These are phyloP conservation scores for Platygyra sinensis DNA, from an alignment of 64 coral and sea anemone species.

Conservation along the genomic window DNA sequence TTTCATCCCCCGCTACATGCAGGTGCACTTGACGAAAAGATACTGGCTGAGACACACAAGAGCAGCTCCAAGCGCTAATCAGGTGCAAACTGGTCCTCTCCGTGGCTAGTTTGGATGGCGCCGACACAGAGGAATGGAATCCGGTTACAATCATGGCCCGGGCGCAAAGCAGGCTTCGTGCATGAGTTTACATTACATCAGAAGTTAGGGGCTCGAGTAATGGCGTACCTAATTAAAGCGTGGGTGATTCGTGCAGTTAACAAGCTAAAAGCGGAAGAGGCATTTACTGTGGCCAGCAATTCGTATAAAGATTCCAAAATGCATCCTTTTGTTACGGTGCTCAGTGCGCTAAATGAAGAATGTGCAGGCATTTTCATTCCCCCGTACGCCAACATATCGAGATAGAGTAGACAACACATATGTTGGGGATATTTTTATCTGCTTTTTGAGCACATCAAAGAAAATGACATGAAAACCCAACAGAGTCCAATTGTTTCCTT, in stretches of 20 bases:
- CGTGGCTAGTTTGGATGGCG: slow-evolving; percentile 42
- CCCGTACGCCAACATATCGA: neutral
- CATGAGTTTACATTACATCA: slow-evolving; percentile 70
- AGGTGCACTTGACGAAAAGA: slow-evolving; percentile 43
- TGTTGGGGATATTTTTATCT: neutral
- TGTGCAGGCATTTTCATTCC: neutral
- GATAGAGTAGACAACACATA: neutral
- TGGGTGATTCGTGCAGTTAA: slow-evolving; percentile 58
- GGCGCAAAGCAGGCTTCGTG: slow-evolving; percentile 38
- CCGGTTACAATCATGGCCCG: slow-evolving; percentile 41
- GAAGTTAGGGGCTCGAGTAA: slow-evolving; percentile 60
- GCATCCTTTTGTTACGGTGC: slow-evolving; percentile 45
- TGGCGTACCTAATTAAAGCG: slow-evolving; percentile 63
- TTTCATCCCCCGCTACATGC: neutral
- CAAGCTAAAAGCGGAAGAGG: slow-evolving; percentile 29
- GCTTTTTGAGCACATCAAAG: neutral
- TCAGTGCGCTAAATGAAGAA: neutral
- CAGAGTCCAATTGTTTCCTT: no score
- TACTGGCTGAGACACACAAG: slow-evolving; percentile 29
- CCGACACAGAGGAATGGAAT: slow-evolving; percentile 39
- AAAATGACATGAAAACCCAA: neutral
- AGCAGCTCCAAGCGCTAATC: neutral
- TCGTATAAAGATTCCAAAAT: slow-evolving; percentile 38
- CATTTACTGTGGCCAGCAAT: slow-evolving; percentile 70
- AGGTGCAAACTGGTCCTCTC: slow-evolving; percentile 37